These are phyloP conservation scores for Thymelicus sylvestris DNA, from an alignment of 2,888 invertebrate genomes.

Conservation along the genomic window DNA sequence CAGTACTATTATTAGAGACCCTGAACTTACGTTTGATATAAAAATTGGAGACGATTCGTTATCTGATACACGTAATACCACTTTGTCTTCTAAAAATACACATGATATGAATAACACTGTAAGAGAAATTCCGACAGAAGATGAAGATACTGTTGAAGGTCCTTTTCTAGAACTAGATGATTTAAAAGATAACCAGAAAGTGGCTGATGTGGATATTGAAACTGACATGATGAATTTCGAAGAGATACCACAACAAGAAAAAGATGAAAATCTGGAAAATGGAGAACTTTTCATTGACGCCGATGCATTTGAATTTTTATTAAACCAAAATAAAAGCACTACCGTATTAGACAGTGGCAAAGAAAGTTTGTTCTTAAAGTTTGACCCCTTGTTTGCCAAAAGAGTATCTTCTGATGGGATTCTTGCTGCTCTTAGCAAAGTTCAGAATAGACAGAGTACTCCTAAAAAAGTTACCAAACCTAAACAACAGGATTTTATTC, in stretches of 20 bases:
- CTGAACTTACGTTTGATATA: constrained; percentile 12
- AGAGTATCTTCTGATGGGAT: constrained; percentile 69
- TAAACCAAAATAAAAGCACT: constrained; percentile 72
- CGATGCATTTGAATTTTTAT: constrained; percentile 73
- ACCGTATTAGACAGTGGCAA: constrained; percentile 72
- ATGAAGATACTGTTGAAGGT: constrained; percentile 77
- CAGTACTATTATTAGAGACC: background rate
- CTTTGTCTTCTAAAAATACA: constrained; percentile 58
- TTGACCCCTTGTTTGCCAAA: constrained; percentile 76
- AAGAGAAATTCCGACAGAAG: constrained; percentile 70
- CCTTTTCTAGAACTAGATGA: constrained; percentile 73
- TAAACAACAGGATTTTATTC: constrained; percentile 45
- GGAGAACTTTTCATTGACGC: constrained; percentile 78
- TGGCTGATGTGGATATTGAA: constrained; percentile 51
- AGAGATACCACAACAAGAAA: constrained; percentile 54
- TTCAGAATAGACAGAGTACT: constrained; percentile 66
- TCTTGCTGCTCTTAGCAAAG: constrained; percentile 60
- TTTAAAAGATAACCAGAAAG: constrained; percentile 52
- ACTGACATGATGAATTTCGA: constrained; percentile 64
- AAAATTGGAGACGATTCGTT: constrained; percentile 48
- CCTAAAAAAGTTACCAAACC: constrained; percentile 57
- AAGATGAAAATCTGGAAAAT: constrained; percentile 58
- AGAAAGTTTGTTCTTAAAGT: constrained; percentile 78
- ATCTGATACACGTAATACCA: constrained; percentile 51
- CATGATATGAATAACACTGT: constrained; percentile 61